Evolutionary conservation across 2,113 vertebrate species (phyloP), one percentile per base, ranked within the genome.

Genomic region (Eptesicus fuscus): DNA sequence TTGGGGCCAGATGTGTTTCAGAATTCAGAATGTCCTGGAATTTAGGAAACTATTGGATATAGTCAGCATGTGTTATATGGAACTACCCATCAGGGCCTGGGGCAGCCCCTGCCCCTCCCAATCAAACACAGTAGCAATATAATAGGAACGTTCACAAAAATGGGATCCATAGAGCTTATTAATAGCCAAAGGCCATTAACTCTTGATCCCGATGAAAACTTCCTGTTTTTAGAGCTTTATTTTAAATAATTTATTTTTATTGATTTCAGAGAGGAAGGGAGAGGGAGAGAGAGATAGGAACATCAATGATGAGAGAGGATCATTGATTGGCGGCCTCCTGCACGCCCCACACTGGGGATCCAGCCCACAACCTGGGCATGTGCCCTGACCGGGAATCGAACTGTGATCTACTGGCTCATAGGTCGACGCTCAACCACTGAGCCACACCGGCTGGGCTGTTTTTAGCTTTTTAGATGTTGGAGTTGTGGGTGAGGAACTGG

Each of bases 61-160:
- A 7, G 14, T 40, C 44, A 49, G 59, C 22, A 25, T 30, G 18
- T 11, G n/a, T 13, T 16, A 25, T 11, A 22, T 37, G n/a, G 59
- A 61, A 61, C 25, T 61, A 61, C 1, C 59, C 23, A 10, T 23
- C 56, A 42, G 73, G 61, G 47, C 47, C 9, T 40, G 67, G 59
- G 82, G 67, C 20, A 8, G 49, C 25, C 56, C 0, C 0, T 10
- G 5, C 37, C 1, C 28, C 0, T 25, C 53, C 17, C 23, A 9
- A 9, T 76, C 4, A 35, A 61, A 70, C 16, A 4, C 16, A 22
- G 56, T 2, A 17, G 49, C 18, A n/a, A 30, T 25, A 4, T 1
- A 9, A 42, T 7, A 6, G 42, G 16, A 53, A 44, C 28, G 32
- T 25, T 77, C 42, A 14, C 49, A 20, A 2, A 35, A 76, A 37